Evolutionary conservation across 2,113 vertebrate species (phyloP), one percentile per base, ranked within the genome.

Genomic region (Galemys pyrenaicus): DNA sequence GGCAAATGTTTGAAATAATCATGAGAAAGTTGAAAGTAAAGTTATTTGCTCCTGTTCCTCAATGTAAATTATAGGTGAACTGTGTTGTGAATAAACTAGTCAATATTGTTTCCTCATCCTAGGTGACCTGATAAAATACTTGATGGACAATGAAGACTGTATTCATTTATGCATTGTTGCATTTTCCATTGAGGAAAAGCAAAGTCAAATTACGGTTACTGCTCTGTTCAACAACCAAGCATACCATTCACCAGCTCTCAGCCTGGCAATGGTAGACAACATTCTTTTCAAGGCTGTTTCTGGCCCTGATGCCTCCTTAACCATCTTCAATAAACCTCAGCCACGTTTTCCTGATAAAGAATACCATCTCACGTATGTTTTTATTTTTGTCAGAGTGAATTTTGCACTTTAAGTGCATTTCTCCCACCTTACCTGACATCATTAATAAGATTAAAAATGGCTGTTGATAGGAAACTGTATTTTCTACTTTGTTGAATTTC

Each of bases 201-300:
- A 4, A 65, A 26, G 71, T 30, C 0, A 11, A 81, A 51, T n/a
- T 56, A 6, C 30, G 32, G 5, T 95, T 3, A 97, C 92, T 75
- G 62, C 28, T 91, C 49, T 97, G 6, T 96, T 96, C 82, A 97
- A 97, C 60, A 96, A 96, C 16, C n/a, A 97, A 85, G 96, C 96
- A 15, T 94, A 92, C 32, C 96, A 97, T 30, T 96, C 96, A 73
- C 84, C 96, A 11, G 58, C 91, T 83, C 20, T 90, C 20, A 19
- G 95, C 30, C 35, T 96, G 41, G 32, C 96, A 20, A 30, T 97
- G 17, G 56, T 96, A 84, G 93, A 96, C 73, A 96, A 94, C 30
- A 37, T 96, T 37, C 82, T 97, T 28, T 94, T 96, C 89, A 96
- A n/a, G 95, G 49, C 74, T 67, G n/a, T 95, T 67, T 84, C 93